Evolutionary conservation across 2,113 vertebrate species (phyloP), one percentile per base, ranked within the genome.

Genomic region (Drymodes brunneopygia): DNA sequence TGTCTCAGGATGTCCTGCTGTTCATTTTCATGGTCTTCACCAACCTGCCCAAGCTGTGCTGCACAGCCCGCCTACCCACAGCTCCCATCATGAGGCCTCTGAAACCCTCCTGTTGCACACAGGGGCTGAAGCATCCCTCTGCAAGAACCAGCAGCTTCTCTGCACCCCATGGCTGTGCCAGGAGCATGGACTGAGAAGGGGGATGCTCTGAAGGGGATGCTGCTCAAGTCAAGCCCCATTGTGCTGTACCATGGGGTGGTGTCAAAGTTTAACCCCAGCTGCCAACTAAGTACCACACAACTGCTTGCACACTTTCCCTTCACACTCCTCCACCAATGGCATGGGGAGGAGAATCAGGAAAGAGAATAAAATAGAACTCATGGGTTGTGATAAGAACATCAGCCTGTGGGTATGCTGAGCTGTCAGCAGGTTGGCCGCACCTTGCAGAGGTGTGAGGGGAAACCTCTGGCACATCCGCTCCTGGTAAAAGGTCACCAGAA

Each of bases 401-500:
- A 57, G 24, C 9, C 35, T 66, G 42, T 8, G 5, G 38, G 23
- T 29, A 50, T 1, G 2, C 18, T 62, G 66, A 38, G 67, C 80
- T 62, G 75, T 54, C 54, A 87, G 87, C 8, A 19, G 23, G 38
- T 62, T 62, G 44, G 83, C 58, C 2, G 0, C 90, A 77, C 82
- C 90, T 93, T 80, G 71, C 42, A 88, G 82, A 95, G 54, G 75
- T 88, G 92, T 88, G 71, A 96, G 23, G 51, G 33, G 25, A 89
- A 94, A 89, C 83, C 91, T 81, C 89, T 88, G 74, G 86, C 82
- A 87, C 9, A 14, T 94, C 3, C 5, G 35, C 38, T 86, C 24
- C 90, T 70, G 88, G 93, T 77, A 85, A 96, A 96, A 97, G 84
- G 88, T 95, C 89, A 89, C 23, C 51, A 58, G 91, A 77, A 81